phyloP scores from a whole-genome alignment of 1,140 invertebrate genomes.

The Bicyclus anynana region DNA sequence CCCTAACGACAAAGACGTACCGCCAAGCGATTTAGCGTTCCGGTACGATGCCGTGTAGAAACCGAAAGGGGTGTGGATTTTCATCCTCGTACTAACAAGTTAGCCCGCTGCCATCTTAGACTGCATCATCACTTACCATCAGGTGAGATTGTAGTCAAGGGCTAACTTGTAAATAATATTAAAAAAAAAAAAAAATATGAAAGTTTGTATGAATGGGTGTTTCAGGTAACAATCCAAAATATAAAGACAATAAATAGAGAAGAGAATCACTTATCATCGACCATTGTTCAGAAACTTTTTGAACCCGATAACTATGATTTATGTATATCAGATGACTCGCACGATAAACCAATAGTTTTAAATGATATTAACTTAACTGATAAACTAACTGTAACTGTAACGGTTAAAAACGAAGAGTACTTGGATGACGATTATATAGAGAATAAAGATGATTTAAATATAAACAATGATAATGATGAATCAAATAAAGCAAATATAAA shows the following conservation, averaged over 20 bases:
- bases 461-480: not conserved
- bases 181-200: no score
- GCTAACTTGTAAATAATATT: no score
- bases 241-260: constrained; percentile 43
- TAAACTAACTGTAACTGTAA: not conserved
- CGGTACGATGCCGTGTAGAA: no score
- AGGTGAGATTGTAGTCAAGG: no score
- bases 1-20: no score
- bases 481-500: not conserved
- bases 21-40: no score
- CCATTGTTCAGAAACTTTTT: constrained; percentile 24
- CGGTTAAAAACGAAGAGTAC: not conserved
- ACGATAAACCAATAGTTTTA: constrained; percentile 14
- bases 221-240: constrained; percentile 45
- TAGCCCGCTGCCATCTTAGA: no score
- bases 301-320: constrained; percentile 35
- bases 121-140: no score
- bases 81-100: no score
- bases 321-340: constrained; percentile 21
- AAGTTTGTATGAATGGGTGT: no score
- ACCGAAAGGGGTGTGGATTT: no score
- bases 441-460: not conserved
- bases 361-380: constrained; percentile 11
- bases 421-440: not conserved
- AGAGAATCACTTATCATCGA: constrained; percentile 31